phyloP scores from a whole-genome alignment of 1,140 invertebrate species.

The Aphis craccivora region DNA sequence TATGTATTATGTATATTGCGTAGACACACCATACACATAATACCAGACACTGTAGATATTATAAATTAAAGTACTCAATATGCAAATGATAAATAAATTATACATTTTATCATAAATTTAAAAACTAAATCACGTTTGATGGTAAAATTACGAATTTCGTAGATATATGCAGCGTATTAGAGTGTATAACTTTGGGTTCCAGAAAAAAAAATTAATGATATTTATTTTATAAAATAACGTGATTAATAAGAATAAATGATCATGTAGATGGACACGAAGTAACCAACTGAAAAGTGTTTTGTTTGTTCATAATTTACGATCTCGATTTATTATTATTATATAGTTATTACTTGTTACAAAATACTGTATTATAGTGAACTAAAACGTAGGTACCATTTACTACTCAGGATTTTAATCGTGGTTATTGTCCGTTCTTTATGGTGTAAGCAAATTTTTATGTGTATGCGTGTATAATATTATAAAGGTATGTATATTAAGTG shows the following conservation, averaged over 20 bases:
- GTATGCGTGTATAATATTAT: background rate
- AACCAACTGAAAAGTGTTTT: background rate
- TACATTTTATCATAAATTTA: too few relatives aligned
- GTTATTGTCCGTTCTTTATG: conserved; percentile 28
- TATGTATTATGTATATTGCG: background rate
- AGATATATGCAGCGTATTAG: background rate
- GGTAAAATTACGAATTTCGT: background rate
- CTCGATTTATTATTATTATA: background rate
- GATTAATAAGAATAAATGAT: background rate
- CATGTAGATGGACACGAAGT: background rate
- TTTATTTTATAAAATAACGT: background rate
- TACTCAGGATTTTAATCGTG: background rate
- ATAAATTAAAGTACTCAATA: background rate
- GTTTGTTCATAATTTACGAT: background rate
- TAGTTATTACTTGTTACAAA: background rate
- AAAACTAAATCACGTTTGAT: background rate
- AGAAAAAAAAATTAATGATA: background rate
- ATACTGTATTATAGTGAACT: background rate
- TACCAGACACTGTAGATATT: background rate
- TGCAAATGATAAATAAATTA: background rate
- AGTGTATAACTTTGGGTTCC: background rate
- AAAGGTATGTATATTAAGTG: conserved; percentile 37
- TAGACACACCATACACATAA: background rate
- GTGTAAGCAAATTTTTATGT: conserved; percentile 18
- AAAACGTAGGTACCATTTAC: background rate